Conservation (phyloP, 2,113 vertebrate species). For the Pelmatolapia mariae region DNA sequence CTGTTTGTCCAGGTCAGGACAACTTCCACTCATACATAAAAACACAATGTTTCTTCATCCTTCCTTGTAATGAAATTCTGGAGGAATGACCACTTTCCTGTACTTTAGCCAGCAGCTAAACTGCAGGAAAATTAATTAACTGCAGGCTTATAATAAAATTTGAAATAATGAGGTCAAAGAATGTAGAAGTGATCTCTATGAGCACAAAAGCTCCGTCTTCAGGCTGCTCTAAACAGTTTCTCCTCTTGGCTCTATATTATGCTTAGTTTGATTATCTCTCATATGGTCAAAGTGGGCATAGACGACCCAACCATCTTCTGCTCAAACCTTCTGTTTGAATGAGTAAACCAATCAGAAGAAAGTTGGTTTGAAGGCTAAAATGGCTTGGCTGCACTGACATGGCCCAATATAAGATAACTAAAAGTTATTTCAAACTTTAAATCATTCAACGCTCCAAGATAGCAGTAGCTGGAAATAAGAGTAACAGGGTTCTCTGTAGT, state of each 20-base stretch:
- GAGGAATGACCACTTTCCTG: neutral
- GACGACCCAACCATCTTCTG: neutral
- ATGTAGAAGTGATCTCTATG: neutral
- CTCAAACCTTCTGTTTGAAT: neutral
- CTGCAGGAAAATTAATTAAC: neutral
- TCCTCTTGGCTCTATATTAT: neutral
- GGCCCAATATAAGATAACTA: neutral
- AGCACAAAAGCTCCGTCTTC: neutral
- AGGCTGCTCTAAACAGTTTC: neutral
- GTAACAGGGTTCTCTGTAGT: neutral
- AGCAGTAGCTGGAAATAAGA: neutral
- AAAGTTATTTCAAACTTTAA: neutral
- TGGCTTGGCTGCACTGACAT: neutral
- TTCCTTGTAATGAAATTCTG: neutral
- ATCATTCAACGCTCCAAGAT: neutral
- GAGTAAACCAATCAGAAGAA: neutral
- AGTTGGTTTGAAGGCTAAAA: neutral
- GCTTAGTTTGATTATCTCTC: neutral
- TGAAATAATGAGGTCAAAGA: neutral
- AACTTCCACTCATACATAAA: neutral
- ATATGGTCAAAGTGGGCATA: neutral
- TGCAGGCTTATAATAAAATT: neutral
- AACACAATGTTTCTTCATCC: neutral
- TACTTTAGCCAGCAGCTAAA: neutral
- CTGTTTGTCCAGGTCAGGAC: slow-evolving; percentile 90